Percentiles rank a stretch among this genome's conserved stretches.
Conservation (phyloP, 2,113 vertebrate species). For the Tupaia chinensis region DNA sequence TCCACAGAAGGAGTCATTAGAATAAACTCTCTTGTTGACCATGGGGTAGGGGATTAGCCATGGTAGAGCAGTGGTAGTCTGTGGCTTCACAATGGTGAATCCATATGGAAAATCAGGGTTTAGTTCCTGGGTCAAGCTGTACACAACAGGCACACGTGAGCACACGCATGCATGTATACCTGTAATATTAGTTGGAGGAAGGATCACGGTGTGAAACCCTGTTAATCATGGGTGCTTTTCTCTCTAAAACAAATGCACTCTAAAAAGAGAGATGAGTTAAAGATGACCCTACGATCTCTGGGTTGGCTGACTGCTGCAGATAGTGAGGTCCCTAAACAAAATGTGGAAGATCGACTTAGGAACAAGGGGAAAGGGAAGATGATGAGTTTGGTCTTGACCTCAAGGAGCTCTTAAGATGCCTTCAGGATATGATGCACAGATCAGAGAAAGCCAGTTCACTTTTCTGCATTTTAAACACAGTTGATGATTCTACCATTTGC, state of each 20-base stretch:
- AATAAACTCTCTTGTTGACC: neutral
- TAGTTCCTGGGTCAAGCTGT: no score
- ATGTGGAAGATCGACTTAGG: neutral
- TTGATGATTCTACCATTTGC: neutral
- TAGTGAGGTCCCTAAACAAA: neutral
- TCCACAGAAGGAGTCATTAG: neutral
- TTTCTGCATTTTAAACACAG: constrained; percentile 25
- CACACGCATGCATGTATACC: no score
- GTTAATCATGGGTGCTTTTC: no score
- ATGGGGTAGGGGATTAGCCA: no score
- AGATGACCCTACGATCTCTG: neutral
- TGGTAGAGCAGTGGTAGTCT: no score
- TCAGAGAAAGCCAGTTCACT: neutral
- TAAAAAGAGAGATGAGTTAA: no score
- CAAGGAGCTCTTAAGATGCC: neutral
- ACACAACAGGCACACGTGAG: no score
- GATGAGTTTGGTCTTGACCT: neutral
- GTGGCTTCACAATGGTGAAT: no score
- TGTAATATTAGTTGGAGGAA: no score
- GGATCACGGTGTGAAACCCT: no score
- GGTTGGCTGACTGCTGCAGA: neutral
- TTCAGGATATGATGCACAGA: neutral
- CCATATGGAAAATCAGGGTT: no score
- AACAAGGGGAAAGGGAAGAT: neutral
- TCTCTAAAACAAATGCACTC: no score